Conservation (phyloP, 2,797 vertebrate genomes). For the Coendou prehensilis region DNA sequence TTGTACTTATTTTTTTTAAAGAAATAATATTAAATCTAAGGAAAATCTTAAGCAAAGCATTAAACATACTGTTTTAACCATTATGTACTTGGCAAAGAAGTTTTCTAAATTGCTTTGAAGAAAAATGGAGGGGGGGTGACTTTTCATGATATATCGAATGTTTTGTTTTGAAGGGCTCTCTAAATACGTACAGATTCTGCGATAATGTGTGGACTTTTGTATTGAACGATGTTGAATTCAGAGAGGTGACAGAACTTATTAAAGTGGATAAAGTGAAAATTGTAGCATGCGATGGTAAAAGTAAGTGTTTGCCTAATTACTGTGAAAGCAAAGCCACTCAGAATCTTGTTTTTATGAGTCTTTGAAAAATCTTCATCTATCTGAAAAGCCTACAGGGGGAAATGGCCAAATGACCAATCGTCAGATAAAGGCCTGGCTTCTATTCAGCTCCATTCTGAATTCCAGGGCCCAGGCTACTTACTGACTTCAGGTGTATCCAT, state of each 20-base stretch:
- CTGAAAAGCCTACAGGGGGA: not conserved
- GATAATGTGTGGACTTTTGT: conserved; percentile 99
- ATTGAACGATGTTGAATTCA: conserved; percentile 98
- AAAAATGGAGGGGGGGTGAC: conserved; percentile 57
- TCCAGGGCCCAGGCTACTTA: not conserved
- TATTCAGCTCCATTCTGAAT: not conserved
- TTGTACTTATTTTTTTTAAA: not conserved
- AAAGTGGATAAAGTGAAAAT: conserved; percentile 99
- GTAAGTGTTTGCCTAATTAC: conserved; percentile 89
- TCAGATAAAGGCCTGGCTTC: not conserved
- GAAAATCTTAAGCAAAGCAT: conserved; percentile 43
- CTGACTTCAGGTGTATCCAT: not conserved
- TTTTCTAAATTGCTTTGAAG: conserved; percentile 46
- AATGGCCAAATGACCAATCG: not conserved
- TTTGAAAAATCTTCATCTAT: not conserved
- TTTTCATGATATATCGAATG: conserved; percentile 75
- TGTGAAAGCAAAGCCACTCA: conserved; percentile 42
- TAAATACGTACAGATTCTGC: conserved; percentile 99
- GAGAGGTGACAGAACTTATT: conserved; percentile 98
- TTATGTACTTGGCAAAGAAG: conserved; percentile 55
- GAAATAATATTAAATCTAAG: conserved; percentile 30
- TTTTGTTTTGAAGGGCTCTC: conserved; percentile 93
- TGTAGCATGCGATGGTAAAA: conserved; percentile 99
- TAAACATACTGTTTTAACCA: not conserved
- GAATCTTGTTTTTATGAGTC: conserved; percentile 35